Evolutionary conservation across 35 echinoderm and acorn worm genomes (phyloP).

Genomic region (Lytechinus pictus): DNA sequence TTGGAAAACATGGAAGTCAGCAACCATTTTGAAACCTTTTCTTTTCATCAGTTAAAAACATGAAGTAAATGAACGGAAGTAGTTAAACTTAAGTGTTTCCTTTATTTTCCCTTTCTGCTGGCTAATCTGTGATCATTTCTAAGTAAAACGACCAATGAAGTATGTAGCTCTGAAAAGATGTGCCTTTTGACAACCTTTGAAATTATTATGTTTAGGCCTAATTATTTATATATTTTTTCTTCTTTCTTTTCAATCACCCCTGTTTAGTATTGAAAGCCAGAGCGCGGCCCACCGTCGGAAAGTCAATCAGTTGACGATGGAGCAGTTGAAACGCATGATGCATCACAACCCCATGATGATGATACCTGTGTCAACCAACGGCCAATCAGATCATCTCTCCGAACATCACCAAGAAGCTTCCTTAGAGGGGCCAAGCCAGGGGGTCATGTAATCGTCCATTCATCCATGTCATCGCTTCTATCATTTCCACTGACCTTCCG

Average conservation of each 20-base stretch:
- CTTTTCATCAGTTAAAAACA: no score
- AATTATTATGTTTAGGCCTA: neutral
- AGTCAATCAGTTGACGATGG: neutral
- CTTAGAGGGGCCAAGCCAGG: neutral
- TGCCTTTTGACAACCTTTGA: neutral
- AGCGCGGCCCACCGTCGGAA: neutral
- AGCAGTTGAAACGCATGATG: constrained; percentile 38
- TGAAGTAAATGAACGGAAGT: no score
- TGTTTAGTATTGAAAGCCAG: neutral
- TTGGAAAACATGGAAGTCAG: no score
- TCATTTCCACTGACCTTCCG: neutral
- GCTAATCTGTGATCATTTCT: neutral
- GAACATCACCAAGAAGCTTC: constrained; percentile 32
- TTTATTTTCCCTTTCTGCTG: no score
- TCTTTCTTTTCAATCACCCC: neutral
- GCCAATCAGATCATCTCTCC: constrained; percentile 31
- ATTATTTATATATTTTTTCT: neutral
- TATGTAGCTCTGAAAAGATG: neutral
- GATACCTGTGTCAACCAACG: constrained; percentile 18
- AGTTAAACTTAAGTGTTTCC: no score
- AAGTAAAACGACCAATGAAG: neutral
- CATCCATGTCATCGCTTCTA: neutral
- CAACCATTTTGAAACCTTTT: no score
- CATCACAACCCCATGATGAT: constrained; percentile 18
- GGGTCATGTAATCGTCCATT: neutral